Base-by-base conservation (phyloP, 1,140 invertebrate genomes). In the Gonioctena quinquepunctata region DNA sequence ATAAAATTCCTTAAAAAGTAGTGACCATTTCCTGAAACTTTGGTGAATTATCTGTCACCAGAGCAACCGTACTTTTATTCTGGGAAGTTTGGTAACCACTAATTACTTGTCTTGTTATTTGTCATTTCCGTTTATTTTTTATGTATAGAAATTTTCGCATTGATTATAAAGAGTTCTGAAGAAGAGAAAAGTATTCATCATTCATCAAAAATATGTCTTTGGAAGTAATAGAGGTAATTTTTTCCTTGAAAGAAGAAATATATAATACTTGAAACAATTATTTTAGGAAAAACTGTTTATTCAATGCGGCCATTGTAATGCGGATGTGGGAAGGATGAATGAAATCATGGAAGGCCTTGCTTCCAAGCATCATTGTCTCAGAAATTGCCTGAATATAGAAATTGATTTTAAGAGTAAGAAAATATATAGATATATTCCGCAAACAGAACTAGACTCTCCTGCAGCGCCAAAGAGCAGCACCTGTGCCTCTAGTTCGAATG, bases 81-180 rank as follows among this genome's bases (percentile, higher is more conserved):
- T 54, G 50, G 50, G 50, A 54, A 54, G 50, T 54, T 54, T 54
- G 50, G 50, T 54, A 54, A 54, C 50, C 50, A 54, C n/a, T n/a
- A n/a, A n/a, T n/a, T n/a, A n/a, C n/a, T n/a, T n/a, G n/a, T n/a
- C 5, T 18, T 54, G 7, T 54, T 16, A 54, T 54, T 54, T 54
- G 50, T 54, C 50, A 54, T 54, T 54, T 54, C 50, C 6, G 50
- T 7, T 54, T 54, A 54, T 54, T 54, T 8, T 54, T 19, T 54
- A 16, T 54, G 6, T 54, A 11, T 18, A 6, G 8, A 54, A 54
- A 11, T 7, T 54, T 13, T 11, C 50, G 8, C 5, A 54, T 54
- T 54, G 7, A 11, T 54, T 18, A 18, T 11, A 11, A 11, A 18
- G 18, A 16, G 18, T 18, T 54, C 50, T 54, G 7, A 18, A 54